Base-by-base conservation (phyloP, 2,113 vertebrate genomes). In the Montifringilla adamsi region DNA sequence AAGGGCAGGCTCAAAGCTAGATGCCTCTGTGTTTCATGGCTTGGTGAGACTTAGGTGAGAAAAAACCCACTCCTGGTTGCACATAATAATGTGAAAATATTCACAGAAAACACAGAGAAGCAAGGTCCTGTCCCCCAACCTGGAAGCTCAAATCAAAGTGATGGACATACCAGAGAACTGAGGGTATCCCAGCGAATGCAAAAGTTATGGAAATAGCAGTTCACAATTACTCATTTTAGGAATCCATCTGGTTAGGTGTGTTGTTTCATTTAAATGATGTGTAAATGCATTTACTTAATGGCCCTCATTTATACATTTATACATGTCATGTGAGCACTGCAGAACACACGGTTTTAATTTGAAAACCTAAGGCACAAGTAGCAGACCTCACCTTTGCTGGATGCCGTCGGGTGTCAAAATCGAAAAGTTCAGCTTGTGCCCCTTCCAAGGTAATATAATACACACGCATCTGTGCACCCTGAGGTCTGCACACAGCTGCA, bases 351-450 rank as follows among this genome's bases (percentile, higher is more conserved):
- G 95, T 97, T 97, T 90, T 91, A 43, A 96, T 97, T 97, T 96
- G 83, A 76, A 93, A 96, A 73, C 66, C 83, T 72, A 44, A 93
- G 94, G 88, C 92, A 95, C 96, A 97, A 97, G 94, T 96, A 97
- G 95, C 96, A 97, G 95, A 92, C 95, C 95, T 96, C 96, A 97
- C 96, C 96, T 97, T 96, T 95, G 87, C 92, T 96, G 94, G 95
- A 95, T 96, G 92, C 94, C 2, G 79, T 93, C 64, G 86, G 83
- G 96, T 97, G 95, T 96, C 95, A 97, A 92, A 95, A 96, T 76
- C 67, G 0, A 94, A 97, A 97, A 94, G 95, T 97, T 97, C 94
- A 96, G 95, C 94, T 91, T 93, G 83, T 96, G 95, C 94, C 94
- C 96, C 77, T 95, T 96, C 86, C 95, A 95, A 93, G 96, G 95